These are phyloP conservation scores for Nemurella pictetii DNA, from an alignment of 2,888 invertebrate genomes.

Conservation along the genomic window DNA sequence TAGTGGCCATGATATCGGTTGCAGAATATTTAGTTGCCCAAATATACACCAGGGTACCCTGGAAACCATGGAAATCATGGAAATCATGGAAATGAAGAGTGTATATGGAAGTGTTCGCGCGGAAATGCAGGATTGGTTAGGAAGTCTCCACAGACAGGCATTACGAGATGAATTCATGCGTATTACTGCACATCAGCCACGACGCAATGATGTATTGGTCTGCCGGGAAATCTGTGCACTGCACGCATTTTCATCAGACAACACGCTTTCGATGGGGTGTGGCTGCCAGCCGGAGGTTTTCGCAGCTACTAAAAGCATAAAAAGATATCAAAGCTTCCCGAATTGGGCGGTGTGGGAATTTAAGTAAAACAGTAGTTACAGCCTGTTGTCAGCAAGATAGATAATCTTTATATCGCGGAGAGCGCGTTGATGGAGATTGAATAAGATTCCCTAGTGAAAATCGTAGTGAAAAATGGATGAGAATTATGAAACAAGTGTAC, in stretches of 20 bases:
- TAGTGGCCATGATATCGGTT: too few relatives aligned
- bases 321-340: background rate
- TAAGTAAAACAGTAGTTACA: background rate
- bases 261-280: background rate
- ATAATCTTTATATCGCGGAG: background rate
- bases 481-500: background rate
- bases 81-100: too few relatives aligned
- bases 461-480: background rate
- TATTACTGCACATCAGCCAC: background rate
- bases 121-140: background rate
- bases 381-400: background rate
- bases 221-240: conserved; percentile 16
- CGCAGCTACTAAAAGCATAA: background rate
- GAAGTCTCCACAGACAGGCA: background rate
- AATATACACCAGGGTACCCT: too few relatives aligned
- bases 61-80: too few relatives aligned
- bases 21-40: too few relatives aligned
- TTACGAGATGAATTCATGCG: conserved; percentile 19
- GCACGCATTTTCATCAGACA: conserved; percentile 17
- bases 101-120: too few relatives aligned
- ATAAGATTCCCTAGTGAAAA: background rate
- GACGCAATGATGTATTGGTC: conserved; percentile 10
- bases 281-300: background rate
- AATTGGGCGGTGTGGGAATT: background rate
- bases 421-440: background rate